Conservation (phyloP, 2,888 invertebrate genomes). For the Nomada fabriciana region DNA sequence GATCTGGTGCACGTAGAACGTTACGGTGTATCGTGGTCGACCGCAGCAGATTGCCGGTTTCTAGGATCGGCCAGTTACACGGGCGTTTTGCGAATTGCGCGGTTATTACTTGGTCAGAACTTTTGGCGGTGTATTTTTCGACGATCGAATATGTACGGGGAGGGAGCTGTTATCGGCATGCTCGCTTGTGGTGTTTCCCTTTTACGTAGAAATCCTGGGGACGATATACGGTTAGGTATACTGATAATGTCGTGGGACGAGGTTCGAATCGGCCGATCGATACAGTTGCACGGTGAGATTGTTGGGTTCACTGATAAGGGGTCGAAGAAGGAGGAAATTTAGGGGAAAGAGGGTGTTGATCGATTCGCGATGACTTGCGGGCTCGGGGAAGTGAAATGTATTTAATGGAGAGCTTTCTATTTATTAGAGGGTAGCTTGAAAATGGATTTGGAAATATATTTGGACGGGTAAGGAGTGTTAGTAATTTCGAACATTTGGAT, state of each 20-base stretch:
- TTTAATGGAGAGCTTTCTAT: no score
- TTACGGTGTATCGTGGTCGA: conserved; percentile 33
- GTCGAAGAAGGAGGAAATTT: no score
- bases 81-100: conserved; percentile 22
- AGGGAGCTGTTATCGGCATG: not conserved
- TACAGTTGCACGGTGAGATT: not conserved
- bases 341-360: no score
- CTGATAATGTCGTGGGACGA: not conserved
- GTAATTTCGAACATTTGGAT: no score
- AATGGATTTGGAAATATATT: no score
- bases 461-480: no score
- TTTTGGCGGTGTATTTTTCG: conserved; percentile 13
- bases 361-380: no score
- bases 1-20: conserved; percentile 34
- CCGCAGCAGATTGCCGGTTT: conserved; percentile 43
- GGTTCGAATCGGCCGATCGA: not conserved
- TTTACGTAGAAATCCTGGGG: not conserved
- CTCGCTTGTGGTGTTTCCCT: not conserved
- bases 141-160: not conserved
- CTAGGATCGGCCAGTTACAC: conserved; percentile 6
- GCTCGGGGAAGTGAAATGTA: no score
- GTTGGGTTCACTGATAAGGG: no score
- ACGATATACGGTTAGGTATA: not conserved
- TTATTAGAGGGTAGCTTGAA: no score
- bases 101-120: conserved; percentile 25